Evolutionary conservation across 2,888 invertebrate species (phyloP), one percentile per base, ranked within the genome.

Genomic region (Pseudoips prasinana): DNA sequence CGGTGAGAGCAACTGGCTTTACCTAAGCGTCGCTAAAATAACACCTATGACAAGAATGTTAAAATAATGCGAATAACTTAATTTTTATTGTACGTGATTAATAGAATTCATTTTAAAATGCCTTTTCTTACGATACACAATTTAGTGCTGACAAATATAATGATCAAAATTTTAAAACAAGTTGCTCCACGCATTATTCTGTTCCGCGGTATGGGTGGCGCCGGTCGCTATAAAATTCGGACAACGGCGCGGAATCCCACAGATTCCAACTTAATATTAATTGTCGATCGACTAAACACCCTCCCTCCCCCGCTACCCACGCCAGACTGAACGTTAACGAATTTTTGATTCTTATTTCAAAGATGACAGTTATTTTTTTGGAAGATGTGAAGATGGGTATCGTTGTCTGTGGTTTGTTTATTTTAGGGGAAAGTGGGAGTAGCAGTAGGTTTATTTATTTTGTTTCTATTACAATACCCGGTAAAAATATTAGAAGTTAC

Each of bases 141-240:
- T n/a, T n/a, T n/a, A n/a, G n/a, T n/a, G n/a, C n/a, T n/a, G n/a
- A n/a, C n/a, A n/a, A n/a, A n/a, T n/a, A n/a, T n/a, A n/a, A n/a
- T n/a, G n/a, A n/a, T n/a, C n/a, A n/a, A n/a, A n/a, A n/a, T n/a
- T n/a, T n/a, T n/a, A n/a, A 14, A 14, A 14, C 5, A 14, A 5
- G 8, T 62, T 25, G 33, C 77, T 85, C 82, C 46, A 73, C 28
- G 0, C 5, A 0, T 24, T 5, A 43, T 18, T 6, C 43, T 19
- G 22, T 70, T 7, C 72, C 58, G 39, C 74, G 56, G 83, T 84
- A 72, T 86, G 87, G 87, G 87, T 86, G 87, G 87, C 87, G 86
- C 86, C 86, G 74, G 82, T 75, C 83, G 80, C 86, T 83, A 88
- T 88, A 88, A 87, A 88, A 87, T 87, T 87, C 85, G 87, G 85